Evolutionary conservation across 2,113 vertebrate genomes (phyloP), one percentile per base, ranked within the genome.

Genomic region (Strix aluco): DNA sequence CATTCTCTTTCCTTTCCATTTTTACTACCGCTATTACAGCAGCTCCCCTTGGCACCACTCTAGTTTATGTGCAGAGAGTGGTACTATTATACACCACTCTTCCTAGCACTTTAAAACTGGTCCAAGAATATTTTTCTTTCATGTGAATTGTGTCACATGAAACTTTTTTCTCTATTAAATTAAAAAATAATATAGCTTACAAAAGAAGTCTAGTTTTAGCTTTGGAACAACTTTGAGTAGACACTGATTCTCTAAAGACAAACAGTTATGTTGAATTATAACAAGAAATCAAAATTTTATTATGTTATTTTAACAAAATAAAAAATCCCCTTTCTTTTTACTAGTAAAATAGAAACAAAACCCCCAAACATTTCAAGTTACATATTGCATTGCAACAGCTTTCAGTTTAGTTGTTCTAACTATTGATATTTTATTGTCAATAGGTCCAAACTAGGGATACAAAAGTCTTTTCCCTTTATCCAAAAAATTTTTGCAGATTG

Each of bases 1-100:
- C 14, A 15, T 77, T 81, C n/a, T 86, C 18, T 78, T 88, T 81
- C 89, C 59, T 73, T 92, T 55, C 65, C 13, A n/a, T 78, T 92
- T 95, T 95, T 84, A 87, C 55, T 84, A 23, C 51, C 0, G 2
- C 55, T 92, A 10, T 91, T 91, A 44, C 16, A 55, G 61, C 46
- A 91, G 22, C 19, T 91, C 16, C 75, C 75, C 38, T 81, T 89
- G 86, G 51, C 80, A 89, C 32, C 63, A 36, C 42, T 90, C 49
- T 69, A 25, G 55, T 81, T 91, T 78, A 74, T 30, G 62, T 65
- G 36, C 29, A 90, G 84, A 90, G 63, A 67, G 46, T 62, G 44
- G 7, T 40, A 23, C 22, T 79, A 52, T 63, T 75, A 81, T 5
- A 51, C 32, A 58, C 29, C 42, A n/a, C 27, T 70, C 26, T 49